Conservation (phyloP, 2,888 invertebrate genomes). For the Papilio elwesi region DNA sequence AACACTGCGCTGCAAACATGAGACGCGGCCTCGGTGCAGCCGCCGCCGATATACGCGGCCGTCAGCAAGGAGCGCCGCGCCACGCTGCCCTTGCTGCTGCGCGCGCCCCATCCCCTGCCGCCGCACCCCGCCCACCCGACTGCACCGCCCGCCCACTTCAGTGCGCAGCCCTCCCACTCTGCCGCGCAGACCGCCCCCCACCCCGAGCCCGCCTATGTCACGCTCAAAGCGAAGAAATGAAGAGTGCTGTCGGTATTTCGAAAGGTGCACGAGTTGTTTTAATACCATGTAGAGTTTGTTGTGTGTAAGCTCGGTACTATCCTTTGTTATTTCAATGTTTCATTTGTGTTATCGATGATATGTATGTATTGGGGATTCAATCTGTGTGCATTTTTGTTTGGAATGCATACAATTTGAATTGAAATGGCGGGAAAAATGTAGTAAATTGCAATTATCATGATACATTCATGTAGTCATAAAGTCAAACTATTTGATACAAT, state of each 20-base stretch:
- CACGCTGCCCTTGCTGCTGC: conserved; percentile 49
- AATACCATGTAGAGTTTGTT: conserved; percentile 35
- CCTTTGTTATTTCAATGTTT: not conserved
- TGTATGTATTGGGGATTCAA: too few species aligned
- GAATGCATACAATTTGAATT: too few species aligned
- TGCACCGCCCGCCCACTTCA: conserved; percentile 1
- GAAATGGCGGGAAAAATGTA: too few species aligned
- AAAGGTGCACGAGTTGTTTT: conserved; percentile 77
- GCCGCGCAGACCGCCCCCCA: not conserved
- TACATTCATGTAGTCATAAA: too few species aligned
- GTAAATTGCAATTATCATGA: too few species aligned
- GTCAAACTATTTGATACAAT: too few species aligned
- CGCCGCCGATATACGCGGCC: conserved; percentile 61
- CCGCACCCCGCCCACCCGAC: conserved; percentile 45
- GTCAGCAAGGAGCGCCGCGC: conserved; percentile 51
- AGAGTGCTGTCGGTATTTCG: conserved; percentile 79
- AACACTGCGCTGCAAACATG: conserved; percentile 91
- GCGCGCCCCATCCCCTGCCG: conserved; percentile 52
- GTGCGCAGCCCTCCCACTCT: not conserved
- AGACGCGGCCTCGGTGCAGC: conserved; percentile 68
- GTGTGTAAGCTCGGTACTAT: not conserved
- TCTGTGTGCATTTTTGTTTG: too few species aligned
- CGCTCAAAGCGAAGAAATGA: conserved; percentile 52
- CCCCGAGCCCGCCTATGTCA: conserved; percentile 48
- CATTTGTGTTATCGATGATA: too few species aligned